Evolutionary conservation across 2,113 vertebrate species (phyloP).

Genomic region (Epinephelus moara): DNA sequence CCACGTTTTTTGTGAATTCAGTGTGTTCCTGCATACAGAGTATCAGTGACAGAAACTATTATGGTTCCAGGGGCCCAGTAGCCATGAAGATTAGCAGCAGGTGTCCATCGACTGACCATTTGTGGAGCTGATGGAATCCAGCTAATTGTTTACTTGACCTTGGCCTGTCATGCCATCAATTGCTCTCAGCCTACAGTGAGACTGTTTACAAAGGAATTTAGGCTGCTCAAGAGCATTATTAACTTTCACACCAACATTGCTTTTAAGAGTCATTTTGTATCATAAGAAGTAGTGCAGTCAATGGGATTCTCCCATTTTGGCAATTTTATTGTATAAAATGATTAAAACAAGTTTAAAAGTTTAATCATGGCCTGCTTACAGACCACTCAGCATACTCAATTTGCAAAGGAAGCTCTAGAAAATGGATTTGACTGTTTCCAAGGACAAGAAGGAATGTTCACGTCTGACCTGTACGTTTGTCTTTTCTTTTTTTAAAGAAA

Average conservation of each 20-base stretch:
- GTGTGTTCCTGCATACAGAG: neutral
- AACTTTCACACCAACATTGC: slow-evolving; percentile 26
- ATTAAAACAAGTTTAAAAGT: neutral
- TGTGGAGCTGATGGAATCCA: slow-evolving; percentile 45
- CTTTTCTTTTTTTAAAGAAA: too few species aligned
- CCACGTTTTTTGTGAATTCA: neutral
- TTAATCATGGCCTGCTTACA: neutral
- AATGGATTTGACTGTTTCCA: too few species aligned
- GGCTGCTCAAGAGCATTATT: slow-evolving; percentile 33
- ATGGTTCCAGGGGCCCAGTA: slow-evolving; percentile 28
- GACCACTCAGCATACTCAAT: neutral
- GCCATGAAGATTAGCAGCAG: slow-evolving; percentile 35
- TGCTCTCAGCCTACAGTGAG: slow-evolving; percentile 30
- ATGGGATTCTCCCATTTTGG: neutral
- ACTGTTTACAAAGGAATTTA: slow-evolving; percentile 58
- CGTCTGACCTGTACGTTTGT: too few species aligned
- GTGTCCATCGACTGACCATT: slow-evolving; percentile 43
- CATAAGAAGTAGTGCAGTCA: neutral
- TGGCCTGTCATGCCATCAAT: slow-evolving; percentile 29
- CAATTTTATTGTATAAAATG: neutral
- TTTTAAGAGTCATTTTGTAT: slow-evolving; percentile 10
- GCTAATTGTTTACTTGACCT: slow-evolving; percentile 63
- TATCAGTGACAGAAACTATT: slow-evolving; percentile 20
- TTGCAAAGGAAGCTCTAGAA: neutral
- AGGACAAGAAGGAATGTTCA: too few species aligned